Conservation (phyloP, 2,113 vertebrate species). For the Nycticorax nycticorax region DNA sequence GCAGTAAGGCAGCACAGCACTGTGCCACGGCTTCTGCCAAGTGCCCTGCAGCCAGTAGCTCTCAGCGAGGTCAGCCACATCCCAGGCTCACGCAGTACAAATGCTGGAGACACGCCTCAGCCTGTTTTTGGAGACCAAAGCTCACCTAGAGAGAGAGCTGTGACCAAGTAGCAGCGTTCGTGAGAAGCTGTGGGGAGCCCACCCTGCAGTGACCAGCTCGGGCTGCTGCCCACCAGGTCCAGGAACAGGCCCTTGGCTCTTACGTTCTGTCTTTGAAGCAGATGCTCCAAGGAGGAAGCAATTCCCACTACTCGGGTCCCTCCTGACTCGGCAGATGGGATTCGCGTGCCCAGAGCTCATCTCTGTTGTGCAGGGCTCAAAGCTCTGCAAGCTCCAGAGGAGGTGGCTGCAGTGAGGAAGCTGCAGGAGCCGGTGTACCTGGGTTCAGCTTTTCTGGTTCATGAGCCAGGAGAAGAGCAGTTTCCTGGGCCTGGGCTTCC, state of each 20-base stretch:
- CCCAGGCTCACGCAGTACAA: neutral
- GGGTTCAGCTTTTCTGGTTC: conserved; percentile 74
- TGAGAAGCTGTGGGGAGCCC: conserved; percentile 30
- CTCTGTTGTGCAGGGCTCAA: neutral
- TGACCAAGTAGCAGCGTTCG: neutral
- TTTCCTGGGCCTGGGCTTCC: conserved; percentile 50
- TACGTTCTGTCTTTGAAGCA: neutral
- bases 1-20: neutral
- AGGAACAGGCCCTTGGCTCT: neutral
- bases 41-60: neutral
- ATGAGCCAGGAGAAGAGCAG: conserved; percentile 83
- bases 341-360: neutral
- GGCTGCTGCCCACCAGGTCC: neutral
- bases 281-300: neutral
- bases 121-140: neutral
- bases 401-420: conserved; percentile 32
- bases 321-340: neutral
- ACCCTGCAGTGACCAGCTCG: neutral
- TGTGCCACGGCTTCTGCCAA: fast-evolving
- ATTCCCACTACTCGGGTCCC: neutral
- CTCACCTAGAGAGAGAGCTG: neutral
- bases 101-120: fast-evolving
- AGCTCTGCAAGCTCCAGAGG: conserved; percentile 24
- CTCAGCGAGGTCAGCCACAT: fast-evolving
- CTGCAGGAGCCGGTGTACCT: neutral